Evolutionary conservation across 2,797 vertebrate genomes (phyloP).

Genomic region (Iguana delicatissima): DNA sequence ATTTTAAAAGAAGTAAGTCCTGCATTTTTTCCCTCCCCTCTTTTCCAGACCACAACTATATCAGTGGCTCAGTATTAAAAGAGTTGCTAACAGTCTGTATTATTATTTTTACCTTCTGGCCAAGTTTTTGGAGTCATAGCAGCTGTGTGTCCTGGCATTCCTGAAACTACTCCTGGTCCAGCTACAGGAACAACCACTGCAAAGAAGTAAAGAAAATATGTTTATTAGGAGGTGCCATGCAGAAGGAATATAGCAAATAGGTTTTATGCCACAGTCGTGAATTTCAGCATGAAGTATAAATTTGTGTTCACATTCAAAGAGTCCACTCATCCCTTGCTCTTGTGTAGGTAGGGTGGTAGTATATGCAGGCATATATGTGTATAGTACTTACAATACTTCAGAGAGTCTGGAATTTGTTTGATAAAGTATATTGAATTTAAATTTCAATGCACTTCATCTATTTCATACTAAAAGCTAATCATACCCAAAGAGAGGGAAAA

Average conservation of each 20-base stretch:
- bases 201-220: constrained; percentile 31
- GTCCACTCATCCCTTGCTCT: background rate
- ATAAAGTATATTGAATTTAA: background rate
- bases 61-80: constrained; percentile 9
- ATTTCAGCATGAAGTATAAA: constrained; percentile 35
- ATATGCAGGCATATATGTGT: background rate
- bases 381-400: background rate
- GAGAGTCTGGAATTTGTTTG: background rate
- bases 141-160: constrained; percentile 82
- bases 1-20: constrained; percentile 1
- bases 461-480: background rate
- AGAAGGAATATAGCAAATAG: constrained; percentile 16
- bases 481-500: background rate
- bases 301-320: constrained; percentile 33
- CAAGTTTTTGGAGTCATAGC: constrained; percentile 85
- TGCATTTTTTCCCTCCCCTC: constrained; percentile 3
- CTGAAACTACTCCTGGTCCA: constrained; percentile 81
- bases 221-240: background rate
- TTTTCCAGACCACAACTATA: background rate
- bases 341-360: too few species aligned
- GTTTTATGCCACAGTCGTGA: constrained; percentile 32
- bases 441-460: background rate
- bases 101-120: constrained; percentile 81
- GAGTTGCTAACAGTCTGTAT: background rate
- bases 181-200: constrained; percentile 82